Percentiles rank a stretch among this genome's conserved stretches.
Conservation (phyloP, 2,797 vertebrate genomes). For the Danionella dracula region DNA sequence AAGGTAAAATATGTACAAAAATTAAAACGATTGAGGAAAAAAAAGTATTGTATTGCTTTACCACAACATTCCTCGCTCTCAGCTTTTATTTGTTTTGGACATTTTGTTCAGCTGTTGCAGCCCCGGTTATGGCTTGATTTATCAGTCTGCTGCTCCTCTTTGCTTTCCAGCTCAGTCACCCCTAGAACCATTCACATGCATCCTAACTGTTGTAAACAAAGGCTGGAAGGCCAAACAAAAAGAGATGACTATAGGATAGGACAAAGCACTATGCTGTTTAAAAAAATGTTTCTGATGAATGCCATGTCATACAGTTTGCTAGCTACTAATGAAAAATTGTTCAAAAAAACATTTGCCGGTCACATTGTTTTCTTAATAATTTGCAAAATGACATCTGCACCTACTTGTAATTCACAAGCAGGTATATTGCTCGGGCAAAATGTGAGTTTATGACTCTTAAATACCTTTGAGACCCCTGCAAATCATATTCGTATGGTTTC, state of each 20-base stretch:
- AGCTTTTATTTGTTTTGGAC: not conserved
- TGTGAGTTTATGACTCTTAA: constrained; percentile 37
- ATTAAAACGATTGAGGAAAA: no score
- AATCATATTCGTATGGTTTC: not conserved
- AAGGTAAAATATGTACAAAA: no score
- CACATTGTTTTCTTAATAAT: no score
- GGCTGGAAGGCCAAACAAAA: not conserved
- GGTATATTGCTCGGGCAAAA: not conserved
- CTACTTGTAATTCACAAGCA: not conserved
- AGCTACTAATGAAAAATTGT: not conserved
- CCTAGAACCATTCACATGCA: not conserved
- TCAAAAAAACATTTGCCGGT: not conserved
- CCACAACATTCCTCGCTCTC: no score
- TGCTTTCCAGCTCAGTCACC: not conserved
- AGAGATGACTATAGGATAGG: not conserved
- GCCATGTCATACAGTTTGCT: not conserved
- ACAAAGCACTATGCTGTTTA: not conserved
- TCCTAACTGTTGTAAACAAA: constrained; percentile 2
- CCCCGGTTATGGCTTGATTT: constrained; percentile 1
- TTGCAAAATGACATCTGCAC: no score
- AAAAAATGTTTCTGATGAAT: not conserved
- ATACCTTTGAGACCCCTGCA: not conserved
- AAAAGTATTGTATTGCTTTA: no score
- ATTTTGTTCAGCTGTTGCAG: not conserved
- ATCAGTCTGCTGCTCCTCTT: not conserved